phyloP scores from a whole-genome alignment of 2,888 invertebrate genomes.

The Himalopsyche anomala region DNA sequence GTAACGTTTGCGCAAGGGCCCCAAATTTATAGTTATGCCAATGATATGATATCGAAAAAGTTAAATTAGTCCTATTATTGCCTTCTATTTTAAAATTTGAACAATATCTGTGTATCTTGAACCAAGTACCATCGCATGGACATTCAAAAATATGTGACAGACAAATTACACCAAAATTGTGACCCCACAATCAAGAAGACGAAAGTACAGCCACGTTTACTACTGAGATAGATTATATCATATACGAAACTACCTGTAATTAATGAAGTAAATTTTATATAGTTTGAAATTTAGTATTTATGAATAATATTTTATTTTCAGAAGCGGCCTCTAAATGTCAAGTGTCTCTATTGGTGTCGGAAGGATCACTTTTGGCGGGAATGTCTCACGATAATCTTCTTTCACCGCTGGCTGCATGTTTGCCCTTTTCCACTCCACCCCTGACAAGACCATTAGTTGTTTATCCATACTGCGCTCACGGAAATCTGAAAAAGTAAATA shows the following conservation, averaged over 20 bases:
- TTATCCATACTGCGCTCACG: conserved; percentile 83
- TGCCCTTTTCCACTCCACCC: conserved; percentile 70
- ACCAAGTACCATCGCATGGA: too few species aligned
- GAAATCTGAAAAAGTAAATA: conserved; percentile 82
- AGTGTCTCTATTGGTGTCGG: conserved; percentile 83
- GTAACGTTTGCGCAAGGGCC: too few species aligned
- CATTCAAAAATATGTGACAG: too few species aligned
- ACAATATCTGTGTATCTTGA: too few species aligned
- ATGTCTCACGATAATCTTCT: conserved; percentile 84
- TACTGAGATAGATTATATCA: too few species aligned
- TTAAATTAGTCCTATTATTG: too few species aligned
- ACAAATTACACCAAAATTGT: too few species aligned
- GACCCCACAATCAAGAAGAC: too few species aligned
- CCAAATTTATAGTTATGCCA: too few species aligned
- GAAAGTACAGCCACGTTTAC: too few species aligned
- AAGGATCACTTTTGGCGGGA: conserved; percentile 85
- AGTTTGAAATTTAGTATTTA: conserved; percentile 22
- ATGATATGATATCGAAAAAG: too few species aligned
- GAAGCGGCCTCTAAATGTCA: conserved; percentile 85
- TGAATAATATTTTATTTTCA: conserved; percentile 69
- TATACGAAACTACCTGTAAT: neutral
- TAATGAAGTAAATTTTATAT: neutral
- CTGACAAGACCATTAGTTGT: conserved; percentile 79
- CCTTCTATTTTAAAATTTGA: too few species aligned
- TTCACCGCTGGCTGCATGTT: conserved; percentile 82